Percentiles rank a stretch among this genome's conserved stretches.
Conservation (phyloP, 2,113 vertebrate genomes). For the Nycticryphes semicollaris region DNA sequence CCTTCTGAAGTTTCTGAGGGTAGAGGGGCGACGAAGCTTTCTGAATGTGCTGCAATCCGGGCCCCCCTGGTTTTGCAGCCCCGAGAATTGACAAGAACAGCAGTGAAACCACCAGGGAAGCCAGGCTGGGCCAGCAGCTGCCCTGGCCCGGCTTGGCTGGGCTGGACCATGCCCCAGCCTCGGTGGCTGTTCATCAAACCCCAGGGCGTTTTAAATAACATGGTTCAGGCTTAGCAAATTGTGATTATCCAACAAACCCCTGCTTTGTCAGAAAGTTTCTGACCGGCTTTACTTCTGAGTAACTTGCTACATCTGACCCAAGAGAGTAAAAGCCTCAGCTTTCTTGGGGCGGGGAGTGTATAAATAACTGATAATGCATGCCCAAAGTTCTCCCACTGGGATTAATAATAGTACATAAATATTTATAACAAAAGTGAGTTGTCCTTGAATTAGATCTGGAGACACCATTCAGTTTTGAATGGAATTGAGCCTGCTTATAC, state of each 20-base stretch:
- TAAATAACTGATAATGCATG: background rate
- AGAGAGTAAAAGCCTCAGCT: background rate
- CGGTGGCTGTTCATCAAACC: background rate
- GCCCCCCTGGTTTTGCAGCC: background rate
- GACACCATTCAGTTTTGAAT: background rate
- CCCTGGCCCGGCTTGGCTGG: background rate
- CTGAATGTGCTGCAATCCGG: fast-evolving
- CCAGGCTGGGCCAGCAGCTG: background rate
- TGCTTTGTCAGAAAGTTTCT: background rate
- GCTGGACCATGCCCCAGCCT: background rate
- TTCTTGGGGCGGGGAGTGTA: background rate
- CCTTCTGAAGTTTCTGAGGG: background rate
- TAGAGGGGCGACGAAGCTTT: background rate
- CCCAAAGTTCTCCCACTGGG: slow-evolving; percentile 1
- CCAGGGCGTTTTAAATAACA: background rate
- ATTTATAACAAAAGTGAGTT: slow-evolving; percentile 2
- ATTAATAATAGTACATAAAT: background rate
- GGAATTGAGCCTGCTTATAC: background rate
- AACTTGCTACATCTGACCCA: background rate
- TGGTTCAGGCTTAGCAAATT: background rate
- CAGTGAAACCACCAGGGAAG: background rate
- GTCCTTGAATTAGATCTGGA: background rate
- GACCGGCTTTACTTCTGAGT: background rate
- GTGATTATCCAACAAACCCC: background rate
- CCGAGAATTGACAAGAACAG: slow-evolving; percentile 12